A percentile compares a stretch with the other conserved stretches of the same genome.
phyloP scores from a whole-genome alignment of 2,113 vertebrate species.

The Oxyruncus cristatus region DNA sequence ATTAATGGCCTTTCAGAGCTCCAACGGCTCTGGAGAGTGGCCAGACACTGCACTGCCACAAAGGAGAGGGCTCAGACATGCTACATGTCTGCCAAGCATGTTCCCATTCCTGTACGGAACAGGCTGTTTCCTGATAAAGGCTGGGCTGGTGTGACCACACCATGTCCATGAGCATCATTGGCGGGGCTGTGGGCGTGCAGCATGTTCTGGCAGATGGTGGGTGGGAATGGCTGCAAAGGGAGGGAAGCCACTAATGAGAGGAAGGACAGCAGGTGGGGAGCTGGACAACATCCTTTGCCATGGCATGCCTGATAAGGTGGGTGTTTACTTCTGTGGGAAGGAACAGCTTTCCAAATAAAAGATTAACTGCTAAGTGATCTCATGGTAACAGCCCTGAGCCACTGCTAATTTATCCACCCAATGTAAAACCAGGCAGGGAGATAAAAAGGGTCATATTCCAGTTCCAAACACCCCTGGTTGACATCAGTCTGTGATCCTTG shows the following conservation, averaged over 20 bases:
- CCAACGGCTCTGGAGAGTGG: background rate
- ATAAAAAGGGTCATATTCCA: background rate
- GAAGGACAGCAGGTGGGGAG: conserved; percentile 34
- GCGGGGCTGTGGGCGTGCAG: background rate
- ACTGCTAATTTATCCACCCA: background rate
- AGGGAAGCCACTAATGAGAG: conserved; percentile 11
- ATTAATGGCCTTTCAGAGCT: background rate
- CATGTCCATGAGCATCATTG: background rate
- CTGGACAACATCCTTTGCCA: conserved; percentile 4
- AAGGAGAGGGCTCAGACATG: background rate
- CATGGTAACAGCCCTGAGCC: background rate
- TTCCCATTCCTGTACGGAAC: background rate
- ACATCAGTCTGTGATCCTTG: background rate
- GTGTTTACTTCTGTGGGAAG: conserved; percentile 45
- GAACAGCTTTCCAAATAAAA: conserved; percentile 55
- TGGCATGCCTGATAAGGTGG: conserved; percentile 18
- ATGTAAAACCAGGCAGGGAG: background rate
- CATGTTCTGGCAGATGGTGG: background rate
- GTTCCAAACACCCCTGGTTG: background rate
- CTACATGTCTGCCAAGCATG: background rate
- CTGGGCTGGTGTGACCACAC: background rate
- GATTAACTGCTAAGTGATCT: conserved; percentile 27
- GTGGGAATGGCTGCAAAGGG: background rate
- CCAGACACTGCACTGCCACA: background rate
- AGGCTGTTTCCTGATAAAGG: background rate